These are phyloP conservation scores for Nipponacmea schrenckii DNA, from an alignment of 2,888 invertebrate genomes.

Conservation along the genomic window DNA sequence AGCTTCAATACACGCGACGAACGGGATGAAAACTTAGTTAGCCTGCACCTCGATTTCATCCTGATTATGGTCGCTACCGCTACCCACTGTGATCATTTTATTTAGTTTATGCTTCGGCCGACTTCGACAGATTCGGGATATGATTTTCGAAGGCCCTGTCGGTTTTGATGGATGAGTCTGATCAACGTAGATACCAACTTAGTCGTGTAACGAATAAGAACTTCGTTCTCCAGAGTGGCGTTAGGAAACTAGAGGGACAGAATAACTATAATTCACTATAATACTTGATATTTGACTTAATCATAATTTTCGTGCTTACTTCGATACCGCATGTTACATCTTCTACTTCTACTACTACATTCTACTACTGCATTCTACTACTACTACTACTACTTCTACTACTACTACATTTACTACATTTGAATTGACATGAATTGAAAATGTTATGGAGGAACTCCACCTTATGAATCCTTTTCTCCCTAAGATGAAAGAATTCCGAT, in stretches of 20 bases:
- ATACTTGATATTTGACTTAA: no score
- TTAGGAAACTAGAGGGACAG: neutral
- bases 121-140: neutral
- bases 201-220: neutral
- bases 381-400: no score
- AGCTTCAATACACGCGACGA: conserved; percentile 23
- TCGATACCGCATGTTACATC: no score
- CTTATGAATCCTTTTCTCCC: no score
- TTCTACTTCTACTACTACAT: no score
- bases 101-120: neutral
- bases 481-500: no score
- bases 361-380: no score
- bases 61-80: neutral
- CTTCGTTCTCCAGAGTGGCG: neutral
- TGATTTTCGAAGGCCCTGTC: neutral
- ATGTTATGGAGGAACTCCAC: no score
- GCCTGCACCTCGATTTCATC: neutral
- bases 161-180: neutral
- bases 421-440: no score
- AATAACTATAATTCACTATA: neutral
- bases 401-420: no score
- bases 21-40: conserved; percentile 20
- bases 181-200: no score
- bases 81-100: neutral
- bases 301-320: no score